Evolutionary conservation across 2,113 vertebrate species (phyloP), one percentile per base, ranked within the genome.

Genomic region (Nothocercus julius): DNA sequence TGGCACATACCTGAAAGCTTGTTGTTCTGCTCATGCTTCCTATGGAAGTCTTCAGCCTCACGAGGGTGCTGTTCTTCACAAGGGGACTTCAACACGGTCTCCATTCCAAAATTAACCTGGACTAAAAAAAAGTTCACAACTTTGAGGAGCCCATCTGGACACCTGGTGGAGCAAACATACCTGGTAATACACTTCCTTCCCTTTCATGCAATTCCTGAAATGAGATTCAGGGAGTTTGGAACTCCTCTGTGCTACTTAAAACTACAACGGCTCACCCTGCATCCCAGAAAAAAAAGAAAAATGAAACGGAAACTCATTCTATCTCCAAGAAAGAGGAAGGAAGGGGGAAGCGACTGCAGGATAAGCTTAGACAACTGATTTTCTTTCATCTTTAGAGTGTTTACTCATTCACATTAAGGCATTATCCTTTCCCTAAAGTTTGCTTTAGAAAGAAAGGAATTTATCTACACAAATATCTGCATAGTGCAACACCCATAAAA

Each of bases 1-100:
- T 34, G 87, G 95, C 78, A 92, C 82, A 21, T 97, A 98, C 98
- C 98, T 96, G 96, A 44, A 56, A 96, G 87, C 78, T 96, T 97
- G 75, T 92, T 93, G 95, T 32, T 97, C 94, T 96, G 96, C 45
- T 97, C 97, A 2, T 62, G 58, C 75, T 95, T 98, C 79, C 76
- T 73, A 6, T 70, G 89, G 4, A 95, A 81, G 38, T 93, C 94
- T 75, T 96, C 97, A 67, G 80, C 91, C 91, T 96, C 97, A 81
- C 87, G 96, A 80, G 94, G 95, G 97, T 85, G 70, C 58, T 97
- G 96, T 85, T 98, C 96, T 18, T 97, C 94, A 59, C 92, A 75
- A 63, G 30, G 79, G 87, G 93, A 18, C 56, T 94, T 94, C 90
- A 95, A n/a, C 44, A 49, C 36, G 0, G 82, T 44, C 69, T 98